Evolutionary conservation across 2,888 invertebrate genomes (phyloP), one percentile per base, ranked within the genome.

Genomic region (Patella ulyssiponensis): DNA sequence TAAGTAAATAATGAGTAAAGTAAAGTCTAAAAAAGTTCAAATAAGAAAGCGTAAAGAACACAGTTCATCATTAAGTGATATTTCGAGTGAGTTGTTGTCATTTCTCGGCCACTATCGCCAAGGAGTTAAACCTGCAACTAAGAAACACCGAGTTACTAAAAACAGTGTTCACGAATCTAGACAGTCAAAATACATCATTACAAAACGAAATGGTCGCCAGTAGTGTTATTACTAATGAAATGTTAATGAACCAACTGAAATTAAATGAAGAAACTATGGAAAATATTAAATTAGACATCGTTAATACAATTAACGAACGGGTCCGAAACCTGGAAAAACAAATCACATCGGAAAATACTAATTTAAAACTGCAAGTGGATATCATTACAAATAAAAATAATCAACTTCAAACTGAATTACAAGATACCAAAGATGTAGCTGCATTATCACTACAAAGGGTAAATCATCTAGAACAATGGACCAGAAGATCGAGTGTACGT

Each of bases 41-140:
- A 33, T 33, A 17, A 58, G 58, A 58, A 58, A 58, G 20, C 58
- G 58, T 9, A 58, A 58, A 58, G 20, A 17, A n/a, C 17, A 58
- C 17, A 58, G 17, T 58, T 5, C 58, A 58, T 58, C 58, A 9
- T 58, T 58, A 20, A 58, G 58, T 58, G 58, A 58, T 58, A 17
- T n/a, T n/a, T 58, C 58, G 20, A 58, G 58, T 58, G 58, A 58
- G 20, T 58, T 20, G 58, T 58, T 20, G n/a, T 58, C 58, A 58
- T 20, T 17, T 17, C 14, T 56, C 3, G 56, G 33, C 33, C 33
- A 33, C 33, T 33, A 33, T 33, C 33, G 5, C 33, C 33, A 33
- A 5, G 33, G 5, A 33, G 33, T 33, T 33, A 3, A 33, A 33
- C 33, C 33, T 3, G 33, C 33, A 33, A 56, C 14, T 3, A 56